Percentiles rank a stretch among this genome's conserved stretches.
phyloP scores from a whole-genome alignment of 2,797 vertebrate species.

The Clamator glandarius region DNA sequence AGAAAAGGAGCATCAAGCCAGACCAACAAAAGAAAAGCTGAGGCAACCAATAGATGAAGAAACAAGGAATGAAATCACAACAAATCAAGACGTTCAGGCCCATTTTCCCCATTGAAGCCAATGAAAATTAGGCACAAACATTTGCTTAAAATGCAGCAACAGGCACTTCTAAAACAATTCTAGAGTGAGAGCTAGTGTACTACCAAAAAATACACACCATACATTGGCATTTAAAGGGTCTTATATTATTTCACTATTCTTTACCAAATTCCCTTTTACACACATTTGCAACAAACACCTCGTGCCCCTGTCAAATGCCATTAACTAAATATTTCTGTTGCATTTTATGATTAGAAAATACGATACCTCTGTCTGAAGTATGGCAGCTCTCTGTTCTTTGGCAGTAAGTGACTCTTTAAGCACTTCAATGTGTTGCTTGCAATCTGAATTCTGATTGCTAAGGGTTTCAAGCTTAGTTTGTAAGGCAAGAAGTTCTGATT shows the following conservation, averaged over 20 bases:
- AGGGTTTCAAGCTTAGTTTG: constrained; percentile 99
- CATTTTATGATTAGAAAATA: neutral
- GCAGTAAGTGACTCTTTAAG: constrained; percentile 99
- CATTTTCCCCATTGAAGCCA: neutral
- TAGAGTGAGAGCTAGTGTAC: neutral
- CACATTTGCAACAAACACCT: neutral
- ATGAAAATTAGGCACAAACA: neutral
- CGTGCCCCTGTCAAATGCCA: neutral
- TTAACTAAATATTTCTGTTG: neutral
- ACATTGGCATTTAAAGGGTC: neutral
- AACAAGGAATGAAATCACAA: neutral
- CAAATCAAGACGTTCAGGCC: neutral
- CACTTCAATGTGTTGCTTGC: constrained; percentile 99
- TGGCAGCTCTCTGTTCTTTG: constrained; percentile 99
- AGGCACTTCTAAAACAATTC: neutral
- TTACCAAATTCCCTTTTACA: neutral
- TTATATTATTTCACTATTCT: neutral
- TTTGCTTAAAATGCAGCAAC: neutral
- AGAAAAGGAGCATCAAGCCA: neutral
- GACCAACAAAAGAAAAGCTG: neutral
- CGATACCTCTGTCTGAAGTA: constrained; percentile 97
- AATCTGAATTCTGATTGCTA: constrained; percentile 99
- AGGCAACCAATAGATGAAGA: neutral
- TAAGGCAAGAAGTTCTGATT: constrained; percentile 97
- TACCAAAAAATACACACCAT: neutral